These are phyloP conservation scores for Todiramphus saurophagus DNA, from an alignment of 2,113 vertebrate species.

Conservation along the genomic window DNA sequence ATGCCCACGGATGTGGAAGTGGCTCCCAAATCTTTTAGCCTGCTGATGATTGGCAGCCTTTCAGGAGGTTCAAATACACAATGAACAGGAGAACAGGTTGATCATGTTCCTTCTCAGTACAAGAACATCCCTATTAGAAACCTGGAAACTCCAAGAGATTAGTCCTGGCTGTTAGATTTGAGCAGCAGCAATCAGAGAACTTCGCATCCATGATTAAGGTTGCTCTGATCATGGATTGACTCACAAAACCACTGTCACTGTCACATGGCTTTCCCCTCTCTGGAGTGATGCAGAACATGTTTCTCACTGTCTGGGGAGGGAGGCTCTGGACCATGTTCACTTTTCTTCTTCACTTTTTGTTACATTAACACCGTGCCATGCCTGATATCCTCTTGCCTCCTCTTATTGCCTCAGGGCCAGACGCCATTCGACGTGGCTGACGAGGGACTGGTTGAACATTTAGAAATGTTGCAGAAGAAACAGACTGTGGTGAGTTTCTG, in stretches of 20 bases:
- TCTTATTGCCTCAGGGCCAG: slow-evolving; percentile 69
- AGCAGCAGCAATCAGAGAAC: not conserved
- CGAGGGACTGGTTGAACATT: slow-evolving; percentile 77
- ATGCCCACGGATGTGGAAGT: not conserved
- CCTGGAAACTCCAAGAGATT: not conserved
- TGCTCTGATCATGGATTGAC: not conserved
- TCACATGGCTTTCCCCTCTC: not conserved
- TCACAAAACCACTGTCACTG: not conserved
- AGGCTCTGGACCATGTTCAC: not conserved
- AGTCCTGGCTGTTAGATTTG: not conserved
- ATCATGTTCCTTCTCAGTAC: not conserved
- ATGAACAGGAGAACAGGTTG: not conserved
- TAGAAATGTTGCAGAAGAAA: slow-evolving; percentile 81
- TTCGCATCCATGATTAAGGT: not conserved
- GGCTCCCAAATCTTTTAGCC: not conserved
- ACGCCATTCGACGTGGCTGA: slow-evolving; percentile 80
- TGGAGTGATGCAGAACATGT: not conserved
- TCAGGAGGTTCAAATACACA: rapidly evolving
- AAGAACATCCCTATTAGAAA: not conserved
- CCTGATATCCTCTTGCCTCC: not conserved
- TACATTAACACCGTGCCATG: not conserved
- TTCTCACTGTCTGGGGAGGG: not conserved
- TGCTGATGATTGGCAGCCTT: not conserved
- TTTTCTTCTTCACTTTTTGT: not conserved
- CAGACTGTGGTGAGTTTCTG: slow-evolving; percentile 75